Evolutionary conservation across 2,797 vertebrate species (phyloP).

Genomic region (Steatocranus sp.): DNA sequence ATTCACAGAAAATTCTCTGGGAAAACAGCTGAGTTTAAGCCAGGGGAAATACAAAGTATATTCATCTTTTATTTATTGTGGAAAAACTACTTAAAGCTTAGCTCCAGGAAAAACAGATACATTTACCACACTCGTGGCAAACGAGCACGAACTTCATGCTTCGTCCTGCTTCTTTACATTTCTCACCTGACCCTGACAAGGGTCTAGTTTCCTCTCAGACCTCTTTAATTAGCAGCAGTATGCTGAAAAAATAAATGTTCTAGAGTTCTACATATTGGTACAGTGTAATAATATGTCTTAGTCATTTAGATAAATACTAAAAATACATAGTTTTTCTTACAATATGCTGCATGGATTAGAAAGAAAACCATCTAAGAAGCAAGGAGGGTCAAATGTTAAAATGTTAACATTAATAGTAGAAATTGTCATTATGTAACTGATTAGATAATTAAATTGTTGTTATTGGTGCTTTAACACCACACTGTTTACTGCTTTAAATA

Average conservation of each 20-base stretch:
- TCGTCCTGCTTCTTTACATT: background rate
- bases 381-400: background rate
- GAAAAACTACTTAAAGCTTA: background rate
- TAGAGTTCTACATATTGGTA: background rate
- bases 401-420: background rate
- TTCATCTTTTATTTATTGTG: background rate
- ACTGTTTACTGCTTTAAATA: background rate
- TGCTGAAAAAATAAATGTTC: background rate
- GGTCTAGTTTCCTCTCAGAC: background rate
- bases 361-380: background rate
- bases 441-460: background rate
- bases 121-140: background rate
- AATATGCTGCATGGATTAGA: background rate
- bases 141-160: rapidly evolving
- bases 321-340: background rate
- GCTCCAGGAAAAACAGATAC: background rate
- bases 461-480: background rate
- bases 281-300: background rate
- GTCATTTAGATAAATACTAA: background rate
- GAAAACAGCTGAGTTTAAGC: rapidly evolving
- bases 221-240: background rate
- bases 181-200: background rate
- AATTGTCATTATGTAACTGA: background rate
- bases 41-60: background rate
- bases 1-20: background rate